Percentiles rank a stretch among this genome's conserved stretches.
These are phyloP conservation scores for Bemisia tabaci DNA, from an alignment of 1,140 invertebrate species.

Conservation along the genomic window DNA sequence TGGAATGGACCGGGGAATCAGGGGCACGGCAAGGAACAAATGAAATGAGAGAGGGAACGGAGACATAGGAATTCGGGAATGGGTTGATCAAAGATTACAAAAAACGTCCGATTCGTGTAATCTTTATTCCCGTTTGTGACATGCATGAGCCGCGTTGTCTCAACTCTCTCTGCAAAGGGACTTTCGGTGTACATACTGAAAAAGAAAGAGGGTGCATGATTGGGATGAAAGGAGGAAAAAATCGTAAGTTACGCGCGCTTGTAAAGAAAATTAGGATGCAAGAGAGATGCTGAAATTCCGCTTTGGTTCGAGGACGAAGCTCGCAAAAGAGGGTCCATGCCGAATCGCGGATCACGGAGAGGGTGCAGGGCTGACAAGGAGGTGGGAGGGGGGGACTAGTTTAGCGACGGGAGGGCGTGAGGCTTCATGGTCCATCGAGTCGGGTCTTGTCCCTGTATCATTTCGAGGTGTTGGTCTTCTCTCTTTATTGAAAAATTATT, in stretches of 20 bases:
- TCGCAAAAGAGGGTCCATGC: background rate
- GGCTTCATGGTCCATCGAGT: background rate
- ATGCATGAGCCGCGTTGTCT: too few species aligned
- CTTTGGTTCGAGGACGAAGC: background rate
- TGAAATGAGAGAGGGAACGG: too few species aligned
- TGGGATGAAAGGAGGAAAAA: background rate
- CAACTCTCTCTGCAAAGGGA: too few species aligned
- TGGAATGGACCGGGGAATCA: too few species aligned
- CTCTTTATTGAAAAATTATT: background rate
- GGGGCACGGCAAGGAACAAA: too few species aligned
- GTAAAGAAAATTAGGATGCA: background rate
- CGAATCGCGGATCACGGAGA: background rate
- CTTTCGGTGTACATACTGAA: too few species aligned
- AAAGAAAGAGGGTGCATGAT: background rate
- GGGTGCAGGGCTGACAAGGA: background rate
- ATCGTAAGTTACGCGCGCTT: background rate
- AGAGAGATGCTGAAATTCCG: background rate
- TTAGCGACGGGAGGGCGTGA: background rate
- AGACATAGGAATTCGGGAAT: too few species aligned
- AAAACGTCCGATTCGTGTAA: too few species aligned
- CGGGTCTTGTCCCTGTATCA: background rate
- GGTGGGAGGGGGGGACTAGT: background rate
- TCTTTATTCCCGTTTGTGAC: too few species aligned
- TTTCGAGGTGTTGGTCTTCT: background rate
- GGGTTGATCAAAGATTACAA: too few species aligned